Conservation (phyloP, 2,113 vertebrate genomes). For the Myrmophylax atrothorax region DNA sequence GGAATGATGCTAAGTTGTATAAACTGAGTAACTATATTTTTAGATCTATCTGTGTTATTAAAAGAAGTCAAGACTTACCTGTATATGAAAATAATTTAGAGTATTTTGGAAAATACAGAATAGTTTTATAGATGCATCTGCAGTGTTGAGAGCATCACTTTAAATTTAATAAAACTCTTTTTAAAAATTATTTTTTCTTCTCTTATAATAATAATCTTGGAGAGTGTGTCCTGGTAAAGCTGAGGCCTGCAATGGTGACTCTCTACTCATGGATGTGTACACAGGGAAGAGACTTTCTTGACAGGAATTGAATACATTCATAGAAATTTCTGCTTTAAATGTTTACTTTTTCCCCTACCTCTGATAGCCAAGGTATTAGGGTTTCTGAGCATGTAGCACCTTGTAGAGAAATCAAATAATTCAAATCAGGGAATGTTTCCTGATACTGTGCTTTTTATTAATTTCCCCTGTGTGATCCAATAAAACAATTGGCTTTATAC, state of each 20-base stretch:
- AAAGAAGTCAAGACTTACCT: not conserved
- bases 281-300: not conserved
- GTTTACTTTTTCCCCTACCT: not conserved
- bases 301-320: not conserved
- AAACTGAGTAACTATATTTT: not conserved
- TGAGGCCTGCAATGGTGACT: not conserved
- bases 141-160: not conserved
- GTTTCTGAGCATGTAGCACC: not conserved
- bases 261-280: not conserved
- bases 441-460: not conserved
- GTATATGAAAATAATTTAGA: not conserved
- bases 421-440: not conserved
- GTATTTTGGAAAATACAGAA: not conserved
- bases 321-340: not conserved
- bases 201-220: not conserved
- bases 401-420: not conserved
- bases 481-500: not conserved
- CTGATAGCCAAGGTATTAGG: not conserved
- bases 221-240: not conserved
- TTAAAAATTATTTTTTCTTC: not conserved
- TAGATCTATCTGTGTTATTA: not conserved
- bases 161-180: not conserved
- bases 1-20: not conserved
- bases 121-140: not conserved
- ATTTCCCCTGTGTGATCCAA: not conserved